Evolutionary conservation across 2,797 vertebrate species (phyloP).

Genomic region (Dendrocincla fuliginosa): DNA sequence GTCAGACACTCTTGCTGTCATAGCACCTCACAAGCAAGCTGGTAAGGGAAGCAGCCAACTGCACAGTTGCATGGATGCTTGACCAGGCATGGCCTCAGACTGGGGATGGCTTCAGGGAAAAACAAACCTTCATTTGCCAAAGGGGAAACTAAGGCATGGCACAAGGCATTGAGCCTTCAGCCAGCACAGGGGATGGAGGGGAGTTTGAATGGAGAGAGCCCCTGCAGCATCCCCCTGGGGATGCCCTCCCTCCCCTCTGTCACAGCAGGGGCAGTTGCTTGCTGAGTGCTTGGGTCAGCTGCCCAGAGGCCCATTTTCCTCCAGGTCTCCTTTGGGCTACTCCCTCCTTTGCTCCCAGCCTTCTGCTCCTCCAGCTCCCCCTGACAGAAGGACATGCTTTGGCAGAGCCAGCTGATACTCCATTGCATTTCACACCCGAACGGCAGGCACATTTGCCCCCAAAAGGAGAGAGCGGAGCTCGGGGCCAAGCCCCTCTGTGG

Average conservation of each 20-base stretch:
- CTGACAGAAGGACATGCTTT: neutral
- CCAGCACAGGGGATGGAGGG: neutral
- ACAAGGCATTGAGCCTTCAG: accelerated
- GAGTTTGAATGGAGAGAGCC: neutral
- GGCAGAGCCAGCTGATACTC: neutral
- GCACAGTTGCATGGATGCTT: neutral
- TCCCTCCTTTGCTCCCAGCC: neutral
- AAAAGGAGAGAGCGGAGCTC: neutral
- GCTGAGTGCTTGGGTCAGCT: neutral
- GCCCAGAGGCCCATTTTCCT: neutral
- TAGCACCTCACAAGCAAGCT: neutral
- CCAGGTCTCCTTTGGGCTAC: neutral
- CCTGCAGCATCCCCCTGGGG: neutral
- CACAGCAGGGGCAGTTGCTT: neutral
- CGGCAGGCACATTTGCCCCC: neutral
- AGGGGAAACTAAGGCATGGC: neutral
- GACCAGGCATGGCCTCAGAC: accelerated
- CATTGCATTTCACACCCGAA: neutral
- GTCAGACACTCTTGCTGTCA: neutral
- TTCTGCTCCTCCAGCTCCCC: neutral
- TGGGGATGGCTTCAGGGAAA: neutral
- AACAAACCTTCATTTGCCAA: neutral
- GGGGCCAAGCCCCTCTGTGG: neutral
- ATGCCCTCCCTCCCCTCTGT: neutral
- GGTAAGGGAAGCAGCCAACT: neutral